Base-by-base conservation (phyloP, 2,113 vertebrate species). In the Phrynocephalus versicolor region DNA sequence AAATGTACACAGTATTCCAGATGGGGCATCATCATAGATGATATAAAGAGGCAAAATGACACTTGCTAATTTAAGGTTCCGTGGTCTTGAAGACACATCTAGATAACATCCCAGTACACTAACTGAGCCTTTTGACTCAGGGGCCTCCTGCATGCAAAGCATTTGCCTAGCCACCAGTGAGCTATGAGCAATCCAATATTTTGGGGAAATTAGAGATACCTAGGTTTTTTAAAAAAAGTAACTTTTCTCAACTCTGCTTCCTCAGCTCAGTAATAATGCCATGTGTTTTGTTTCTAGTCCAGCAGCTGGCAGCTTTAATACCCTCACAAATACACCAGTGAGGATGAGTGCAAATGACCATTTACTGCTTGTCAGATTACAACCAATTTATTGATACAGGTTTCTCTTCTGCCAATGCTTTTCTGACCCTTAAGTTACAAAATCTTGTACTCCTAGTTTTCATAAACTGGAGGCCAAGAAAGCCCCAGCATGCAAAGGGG, bases 51-150 rank as follows among this genome's bases (percentile, higher is more conserved):
- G n/a, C n/a, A n/a, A n/a, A n/a, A n/a, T n/a, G n/a, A n/a, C n/a
- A n/a, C n/a, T n/a, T n/a, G n/a, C n/a, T n/a, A n/a, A n/a, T n/a
- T n/a, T 0, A 0, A 35, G n/a, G 10, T 3, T 88, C n/a, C 83
- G 1, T 58, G 86, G 79, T 6, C 1, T 51, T 64, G 79, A 82
- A 57, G 39, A 78, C 30, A 85, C 57, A 62, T 87, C 78, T 73
- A 89, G 84, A 35, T 89, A 72, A 87, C 91, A 77, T 86, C 37
- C 41, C 4, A 16, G 21, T 77, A 83, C n/a, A 70, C n/a, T 79
- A 82, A 90, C 51, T 21, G 55, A 33, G 9, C 30, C 51, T 55
- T 33, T 58, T 57, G 9, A 77, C 18, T 77, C 33, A 51, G 55
- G 55, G 55, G 7, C 18, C 55, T 77, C 55, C 27, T 77, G 16